Evolutionary conservation across 2,888 invertebrate species (phyloP).

Genomic region (Sthenelais limicola): DNA sequence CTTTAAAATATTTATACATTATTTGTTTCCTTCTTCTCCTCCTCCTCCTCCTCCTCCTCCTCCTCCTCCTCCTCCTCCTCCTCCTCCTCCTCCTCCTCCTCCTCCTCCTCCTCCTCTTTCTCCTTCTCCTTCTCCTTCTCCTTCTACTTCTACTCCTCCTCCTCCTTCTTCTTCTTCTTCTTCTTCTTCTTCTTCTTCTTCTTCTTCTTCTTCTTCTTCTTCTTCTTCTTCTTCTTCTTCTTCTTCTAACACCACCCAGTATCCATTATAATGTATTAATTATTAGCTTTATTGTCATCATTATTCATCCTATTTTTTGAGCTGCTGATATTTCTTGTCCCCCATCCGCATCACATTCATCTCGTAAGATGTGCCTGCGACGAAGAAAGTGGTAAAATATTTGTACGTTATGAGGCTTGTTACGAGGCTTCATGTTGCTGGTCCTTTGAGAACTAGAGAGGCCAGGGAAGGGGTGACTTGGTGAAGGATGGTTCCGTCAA

Average conservation of each 20-base stretch:
- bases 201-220: conserved; percentile 67
- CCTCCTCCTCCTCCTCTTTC: conserved; percentile 2
- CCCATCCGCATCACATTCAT: neutral
- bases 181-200: neutral
- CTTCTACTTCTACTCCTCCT: conserved; percentile 16
- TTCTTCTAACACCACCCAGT: neutral
- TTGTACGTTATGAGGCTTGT: too few species aligned
- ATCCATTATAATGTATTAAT: neutral
- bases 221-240: conserved; percentile 70
- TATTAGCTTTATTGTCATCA: neutral
- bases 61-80: conserved; percentile 1
- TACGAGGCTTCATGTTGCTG: too few species aligned
- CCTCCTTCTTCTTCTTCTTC: conserved; percentile 6
- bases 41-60: neutral
- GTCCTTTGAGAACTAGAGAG: too few species aligned
- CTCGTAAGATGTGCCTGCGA: neutral
- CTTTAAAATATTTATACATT: neutral
- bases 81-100: conserved; percentile 27
- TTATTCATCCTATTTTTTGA: neutral
- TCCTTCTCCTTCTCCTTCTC: neutral
- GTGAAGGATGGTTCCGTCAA: too few species aligned
- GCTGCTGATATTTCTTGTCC: neutral
- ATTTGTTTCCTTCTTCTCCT: neutral
- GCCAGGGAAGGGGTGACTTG: too few species aligned
- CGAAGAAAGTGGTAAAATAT: too few species aligned